Evolutionary conservation across 2,888 invertebrate species (phyloP), one percentile per base, ranked within the genome.

Genomic region (Lasioglossum marginatum): DNA sequence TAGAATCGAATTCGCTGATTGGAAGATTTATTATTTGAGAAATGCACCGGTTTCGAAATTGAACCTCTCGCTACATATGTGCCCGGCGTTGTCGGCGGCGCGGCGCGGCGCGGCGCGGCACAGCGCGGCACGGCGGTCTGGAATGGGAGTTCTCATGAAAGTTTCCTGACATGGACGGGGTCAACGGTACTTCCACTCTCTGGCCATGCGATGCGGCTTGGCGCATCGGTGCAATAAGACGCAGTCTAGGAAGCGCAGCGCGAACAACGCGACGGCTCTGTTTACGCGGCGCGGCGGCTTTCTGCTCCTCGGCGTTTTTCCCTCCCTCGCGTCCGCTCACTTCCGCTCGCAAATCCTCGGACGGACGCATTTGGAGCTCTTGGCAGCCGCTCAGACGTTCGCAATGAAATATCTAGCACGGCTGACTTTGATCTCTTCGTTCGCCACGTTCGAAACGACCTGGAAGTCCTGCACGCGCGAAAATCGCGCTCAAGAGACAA

Each of bases 371-470:
- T 88, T 85, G 85, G 85, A 78, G 80, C 89, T 89, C 90, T 92
- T 92, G 92, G 92, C 92, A 92, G 86, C 86, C 75, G 86, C 88
- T 90, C 92, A 90, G 91, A 91, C 88, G 88, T 85, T 83, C 75
- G 45, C 88, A 89, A 90, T 92, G 92, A 92, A 92, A 92, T 92
- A 92, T 92, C 92, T 92, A 89, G 90, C 89, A 89, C 87, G 92
- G 83, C 76, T 91, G 89, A 92, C 92, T 92, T 92, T 92, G 92
- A 92, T 92, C 91, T 92, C 63, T 88, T 85, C 86, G 82, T 72
- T 27, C 14, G 83, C 79, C 87, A 83, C 71, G 79, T 14, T 40
- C 90, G 77, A 86, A 87, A 82, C 88, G 82, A 81, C 81, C 81
- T 79, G 85, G 75, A 85, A 79, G 87, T 83, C 63, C 82, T 83